Percentiles rank a stretch among this genome's conserved stretches.
These are phyloP conservation scores for Heliconius melpomene DNA, from an alignment of 1,140 invertebrate genomes.

Conservation along the genomic window DNA sequence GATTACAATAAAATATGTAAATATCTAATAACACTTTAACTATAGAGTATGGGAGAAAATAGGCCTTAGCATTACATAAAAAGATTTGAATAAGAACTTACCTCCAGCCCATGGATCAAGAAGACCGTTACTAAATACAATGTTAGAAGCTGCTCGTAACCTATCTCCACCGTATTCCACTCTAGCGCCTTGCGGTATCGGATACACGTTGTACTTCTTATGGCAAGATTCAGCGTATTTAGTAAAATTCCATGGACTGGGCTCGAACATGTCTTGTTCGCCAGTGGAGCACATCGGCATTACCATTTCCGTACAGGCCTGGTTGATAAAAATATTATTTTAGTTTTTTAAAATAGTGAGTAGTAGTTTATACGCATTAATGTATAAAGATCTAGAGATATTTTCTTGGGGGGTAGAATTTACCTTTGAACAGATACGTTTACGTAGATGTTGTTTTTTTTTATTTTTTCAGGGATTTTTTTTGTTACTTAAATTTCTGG, in stretches of 20 bases:
- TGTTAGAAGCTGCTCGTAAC: constrained; percentile 86
- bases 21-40: too few species aligned
- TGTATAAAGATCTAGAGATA: too few species aligned
- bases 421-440: too few species aligned
- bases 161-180: constrained; percentile 91
- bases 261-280: constrained; percentile 92
- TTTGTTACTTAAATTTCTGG: too few species aligned
- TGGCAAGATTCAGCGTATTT: constrained; percentile 85
- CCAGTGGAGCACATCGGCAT: constrained; percentile 94
- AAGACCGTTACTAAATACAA: constrained; percentile 95
- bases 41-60: too few species aligned
- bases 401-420: too few species aligned
- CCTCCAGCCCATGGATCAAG: constrained; percentile 95
- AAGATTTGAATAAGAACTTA: constrained; percentile 21
- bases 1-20: too few species aligned
- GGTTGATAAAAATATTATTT: constrained; percentile 40
- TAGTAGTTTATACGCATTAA: too few species aligned
- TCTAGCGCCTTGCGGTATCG: constrained; percentile 85
- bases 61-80: too few species aligned
- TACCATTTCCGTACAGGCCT: constrained; percentile 97
- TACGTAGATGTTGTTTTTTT: too few species aligned
- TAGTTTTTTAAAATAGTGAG: background rate
- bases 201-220: constrained; percentile 85
- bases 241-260: constrained; percentile 87
- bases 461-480: too few species aligned